phyloP scores from a whole-genome alignment of 2,113 vertebrate genomes.

The Alligator mississippiensis region DNA sequence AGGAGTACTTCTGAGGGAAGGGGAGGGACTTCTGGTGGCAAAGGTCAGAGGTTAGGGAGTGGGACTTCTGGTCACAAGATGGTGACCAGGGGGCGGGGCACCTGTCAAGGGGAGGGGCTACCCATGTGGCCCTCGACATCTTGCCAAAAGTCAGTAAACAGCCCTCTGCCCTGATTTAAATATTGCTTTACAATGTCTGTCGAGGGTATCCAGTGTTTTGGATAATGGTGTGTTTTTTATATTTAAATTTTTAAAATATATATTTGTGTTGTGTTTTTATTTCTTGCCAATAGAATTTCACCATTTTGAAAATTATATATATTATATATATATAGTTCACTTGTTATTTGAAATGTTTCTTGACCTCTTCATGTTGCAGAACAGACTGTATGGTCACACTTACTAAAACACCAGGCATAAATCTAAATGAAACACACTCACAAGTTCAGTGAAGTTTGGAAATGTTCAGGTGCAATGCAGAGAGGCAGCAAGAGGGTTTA shows the following conservation, averaged over 20 bases:
- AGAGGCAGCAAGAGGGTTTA: background rate
- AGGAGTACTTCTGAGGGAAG: no score
- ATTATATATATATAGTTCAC: background rate
- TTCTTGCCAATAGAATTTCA: background rate
- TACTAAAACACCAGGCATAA: background rate
- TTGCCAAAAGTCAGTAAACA: no score
- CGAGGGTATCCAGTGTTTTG: background rate
- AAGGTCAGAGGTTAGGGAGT: no score
- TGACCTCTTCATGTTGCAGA: background rate
- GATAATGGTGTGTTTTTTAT: background rate
- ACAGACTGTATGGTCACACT: rapidly evolving
- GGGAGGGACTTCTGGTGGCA: no score
- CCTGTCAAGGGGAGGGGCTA: no score
- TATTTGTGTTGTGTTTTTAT: background rate
- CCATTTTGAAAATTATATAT: background rate
- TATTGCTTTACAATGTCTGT: background rate
- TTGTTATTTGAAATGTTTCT: background rate
- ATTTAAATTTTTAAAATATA: background rate
- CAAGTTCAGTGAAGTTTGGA: background rate
- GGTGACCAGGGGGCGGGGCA: no score
- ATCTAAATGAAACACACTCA: background rate
- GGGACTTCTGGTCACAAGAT: no score
- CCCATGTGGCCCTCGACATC: no score
- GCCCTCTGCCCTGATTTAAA: background rate
- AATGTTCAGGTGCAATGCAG: background rate